phyloP scores from a whole-genome alignment of 2,888 invertebrate species.

The Aspidiotus destructor region DNA sequence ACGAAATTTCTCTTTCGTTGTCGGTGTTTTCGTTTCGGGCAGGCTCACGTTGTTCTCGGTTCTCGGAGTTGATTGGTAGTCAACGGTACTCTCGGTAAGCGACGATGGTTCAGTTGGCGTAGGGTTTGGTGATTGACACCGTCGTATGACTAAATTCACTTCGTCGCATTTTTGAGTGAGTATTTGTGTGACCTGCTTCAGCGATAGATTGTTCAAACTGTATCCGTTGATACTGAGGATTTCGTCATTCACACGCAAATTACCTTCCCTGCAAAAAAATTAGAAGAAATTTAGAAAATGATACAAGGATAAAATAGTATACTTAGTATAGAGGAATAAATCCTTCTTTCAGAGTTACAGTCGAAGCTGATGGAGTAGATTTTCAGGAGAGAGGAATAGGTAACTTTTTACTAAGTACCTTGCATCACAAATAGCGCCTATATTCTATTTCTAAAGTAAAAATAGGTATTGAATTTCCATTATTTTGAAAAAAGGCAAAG shows the following conservation, averaged over 20 bases:
- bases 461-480: no score
- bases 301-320: no score
- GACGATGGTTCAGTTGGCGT: conserved; percentile 41
- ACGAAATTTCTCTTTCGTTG: conserved; percentile 37
- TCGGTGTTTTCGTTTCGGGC: background rate
- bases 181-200: conserved; percentile 47
- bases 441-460: no score
- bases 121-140: conserved; percentile 18
- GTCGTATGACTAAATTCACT: conserved; percentile 53
- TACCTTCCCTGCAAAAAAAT: conserved; percentile 50
- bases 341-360: no score
- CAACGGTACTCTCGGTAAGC: conserved; percentile 60
- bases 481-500: no score
- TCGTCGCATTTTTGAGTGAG: conserved; percentile 53
- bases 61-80: conserved; percentile 43
- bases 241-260: conserved; percentile 59
- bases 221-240: conserved; percentile 63
- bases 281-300: background rate
- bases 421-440: no score
- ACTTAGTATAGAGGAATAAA: no score
- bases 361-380: no score
- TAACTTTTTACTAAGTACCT: no score
- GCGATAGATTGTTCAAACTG: conserved; percentile 53
- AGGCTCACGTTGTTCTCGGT: conserved; percentile 36
- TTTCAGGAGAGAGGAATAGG: no score